Percentiles rank a stretch among this genome's conserved stretches.
phyloP scores from a whole-genome alignment of 2,113 vertebrate genomes.

The Tylochromis polylepis region DNA sequence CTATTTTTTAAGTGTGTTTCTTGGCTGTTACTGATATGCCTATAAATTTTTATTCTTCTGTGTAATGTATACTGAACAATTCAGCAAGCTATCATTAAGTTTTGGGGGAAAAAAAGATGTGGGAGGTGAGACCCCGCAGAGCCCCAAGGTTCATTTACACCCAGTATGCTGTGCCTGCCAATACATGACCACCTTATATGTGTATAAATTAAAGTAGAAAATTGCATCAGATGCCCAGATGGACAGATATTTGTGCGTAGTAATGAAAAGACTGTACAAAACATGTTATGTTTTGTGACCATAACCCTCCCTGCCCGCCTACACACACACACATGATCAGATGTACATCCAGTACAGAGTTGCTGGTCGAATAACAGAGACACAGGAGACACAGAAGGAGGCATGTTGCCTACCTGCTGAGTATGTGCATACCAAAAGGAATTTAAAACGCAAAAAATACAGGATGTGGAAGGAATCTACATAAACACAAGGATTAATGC shows the following conservation, averaged over 20 bases:
- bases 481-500: neutral
- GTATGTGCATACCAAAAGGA: neutral
- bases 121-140: conserved; percentile 4
- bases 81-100: neutral
- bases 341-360: neutral
- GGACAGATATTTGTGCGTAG: neutral
- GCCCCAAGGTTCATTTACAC: conserved; percentile 10
- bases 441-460: neutral
- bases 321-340: too few relatives aligned
- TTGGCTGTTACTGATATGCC: neutral
- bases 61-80: neutral
- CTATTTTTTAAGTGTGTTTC: neutral
- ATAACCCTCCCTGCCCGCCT: too few relatives aligned
- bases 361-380: neutral
- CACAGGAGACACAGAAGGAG: too few relatives aligned
- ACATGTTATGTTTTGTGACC: too few relatives aligned
- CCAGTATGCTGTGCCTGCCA: conserved; percentile 27
- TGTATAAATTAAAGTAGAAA: neutral
- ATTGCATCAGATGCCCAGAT: conserved; percentile 6
- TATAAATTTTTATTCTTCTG: neutral
- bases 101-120: neutral
- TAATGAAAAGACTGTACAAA: neutral
- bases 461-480: neutral
- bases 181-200: conserved; percentile 5
- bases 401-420: too few relatives aligned